Evolutionary conservation across 2,797 vertebrate species (phyloP).

Genomic region (Mionectes olivaceus): DNA sequence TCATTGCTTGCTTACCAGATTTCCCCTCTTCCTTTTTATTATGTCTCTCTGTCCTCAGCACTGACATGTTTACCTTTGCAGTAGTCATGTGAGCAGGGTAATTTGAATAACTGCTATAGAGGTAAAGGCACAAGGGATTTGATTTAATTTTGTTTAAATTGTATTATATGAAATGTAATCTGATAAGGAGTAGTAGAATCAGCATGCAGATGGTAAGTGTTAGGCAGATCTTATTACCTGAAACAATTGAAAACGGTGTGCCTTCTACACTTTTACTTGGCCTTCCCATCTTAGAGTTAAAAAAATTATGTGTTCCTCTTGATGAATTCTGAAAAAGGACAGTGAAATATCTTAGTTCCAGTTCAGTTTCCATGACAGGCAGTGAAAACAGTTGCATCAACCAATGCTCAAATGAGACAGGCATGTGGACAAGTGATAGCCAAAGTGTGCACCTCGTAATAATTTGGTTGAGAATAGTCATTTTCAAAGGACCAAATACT

Average conservation of each 20-base stretch:
- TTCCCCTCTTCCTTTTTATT: not conserved
- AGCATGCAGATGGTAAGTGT: conserved; percentile 50
- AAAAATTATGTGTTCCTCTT: conserved; percentile 10
- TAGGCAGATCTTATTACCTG: conserved; percentile 68
- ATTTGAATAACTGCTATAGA: conserved; percentile 32
- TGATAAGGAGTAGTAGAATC: conserved; percentile 51
- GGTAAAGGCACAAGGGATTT: conserved; percentile 27
- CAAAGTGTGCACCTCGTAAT: not conserved
- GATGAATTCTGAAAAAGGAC: conserved; percentile 13
- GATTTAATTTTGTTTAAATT: conserved; percentile 74
- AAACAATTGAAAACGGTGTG: conserved; percentile 31
- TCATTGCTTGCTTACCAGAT: not conserved
- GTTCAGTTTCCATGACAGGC: conserved; percentile 31
- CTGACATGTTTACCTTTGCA: conserved; percentile 28
- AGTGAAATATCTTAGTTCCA: conserved; percentile 34
- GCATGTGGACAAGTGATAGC: not conserved
- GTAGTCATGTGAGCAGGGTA: not conserved
- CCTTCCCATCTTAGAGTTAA: not conserved
- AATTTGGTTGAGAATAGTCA: not conserved
- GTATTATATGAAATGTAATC: conserved; percentile 68
- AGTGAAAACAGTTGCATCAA: not conserved
- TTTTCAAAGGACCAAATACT: not conserved
- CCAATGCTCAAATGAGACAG: not conserved
- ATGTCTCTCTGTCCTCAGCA: not conserved
- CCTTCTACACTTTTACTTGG: conserved; percentile 53